Evolutionary conservation across 92 coral and sea anemone species (phyloP).

Genomic region (Phenganax stokvisi): DNA sequence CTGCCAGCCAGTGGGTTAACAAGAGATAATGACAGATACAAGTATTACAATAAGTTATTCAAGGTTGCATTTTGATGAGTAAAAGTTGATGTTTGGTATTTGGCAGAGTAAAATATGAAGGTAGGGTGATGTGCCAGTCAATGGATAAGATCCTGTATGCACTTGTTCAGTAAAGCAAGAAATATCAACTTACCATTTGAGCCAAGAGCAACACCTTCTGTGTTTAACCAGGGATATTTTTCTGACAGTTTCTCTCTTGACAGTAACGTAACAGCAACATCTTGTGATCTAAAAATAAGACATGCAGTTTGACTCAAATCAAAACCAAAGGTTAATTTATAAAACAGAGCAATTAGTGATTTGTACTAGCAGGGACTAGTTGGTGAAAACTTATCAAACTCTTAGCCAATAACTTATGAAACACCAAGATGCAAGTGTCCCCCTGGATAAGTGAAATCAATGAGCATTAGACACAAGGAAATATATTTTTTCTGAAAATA

Average conservation of each 20-base stretch:
- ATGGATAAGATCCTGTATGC: neutral
- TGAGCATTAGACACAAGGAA: too few relatives aligned
- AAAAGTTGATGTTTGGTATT: neutral
- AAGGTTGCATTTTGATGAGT: neutral
- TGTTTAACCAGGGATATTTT: conserved; percentile 74
- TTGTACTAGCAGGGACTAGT: too few relatives aligned
- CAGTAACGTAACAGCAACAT: conserved; percentile 41
- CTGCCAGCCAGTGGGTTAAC: neutral
- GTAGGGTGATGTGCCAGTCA: too few relatives aligned
- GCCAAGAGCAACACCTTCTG: conserved; percentile 67
- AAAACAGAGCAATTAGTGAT: too few relatives aligned
- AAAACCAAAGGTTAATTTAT: too few relatives aligned
- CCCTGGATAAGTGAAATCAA: too few relatives aligned
- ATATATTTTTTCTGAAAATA: too few relatives aligned
- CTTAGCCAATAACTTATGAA: too few relatives aligned
- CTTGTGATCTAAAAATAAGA: conserved; percentile 41
- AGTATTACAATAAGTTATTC: neutral
- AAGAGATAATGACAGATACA: neutral
- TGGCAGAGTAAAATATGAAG: too few relatives aligned
- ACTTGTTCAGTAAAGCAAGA: neutral
- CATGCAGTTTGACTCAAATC: too few relatives aligned
- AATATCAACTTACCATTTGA: conserved; percentile 60
- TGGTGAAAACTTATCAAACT: too few relatives aligned
- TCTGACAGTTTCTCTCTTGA: conserved; percentile 51
- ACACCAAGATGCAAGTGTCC: too few relatives aligned